Evolutionary conservation across 23 tunicate species (phyloP).

Genomic region (Ciona savignyi): DNA sequence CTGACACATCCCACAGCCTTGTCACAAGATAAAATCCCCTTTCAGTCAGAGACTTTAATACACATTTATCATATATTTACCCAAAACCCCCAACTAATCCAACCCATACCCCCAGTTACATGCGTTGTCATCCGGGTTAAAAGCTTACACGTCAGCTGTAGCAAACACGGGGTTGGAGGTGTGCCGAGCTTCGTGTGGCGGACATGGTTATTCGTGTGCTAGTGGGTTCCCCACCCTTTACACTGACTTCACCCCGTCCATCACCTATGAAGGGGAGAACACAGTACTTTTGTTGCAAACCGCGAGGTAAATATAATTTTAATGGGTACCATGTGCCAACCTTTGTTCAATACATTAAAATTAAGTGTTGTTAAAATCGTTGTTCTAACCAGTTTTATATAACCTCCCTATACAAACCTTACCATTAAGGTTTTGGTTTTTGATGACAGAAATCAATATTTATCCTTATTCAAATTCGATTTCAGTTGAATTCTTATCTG

Average conservation of each 20-base stretch:
- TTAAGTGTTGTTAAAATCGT: too few relatives aligned
- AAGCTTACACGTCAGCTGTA: slow-evolving; percentile 55
- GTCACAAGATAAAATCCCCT: too few relatives aligned
- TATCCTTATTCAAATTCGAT: neutral
- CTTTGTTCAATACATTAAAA: too few relatives aligned
- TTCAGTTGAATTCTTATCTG: too few relatives aligned
- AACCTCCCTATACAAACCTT: too few relatives aligned
- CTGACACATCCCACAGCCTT: too few relatives aligned
- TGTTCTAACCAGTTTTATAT: too few relatives aligned
- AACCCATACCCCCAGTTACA: slow-evolving; percentile 50
- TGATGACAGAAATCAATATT: neutral
- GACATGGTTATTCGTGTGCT: slow-evolving; percentile 67
- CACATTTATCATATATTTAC: too few relatives aligned
- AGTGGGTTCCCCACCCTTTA: slow-evolving; percentile 75
- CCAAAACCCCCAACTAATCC: too few relatives aligned
- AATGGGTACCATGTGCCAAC: too few relatives aligned
- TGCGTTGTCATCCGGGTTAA: slow-evolving; percentile 51
- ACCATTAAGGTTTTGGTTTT: neutral
- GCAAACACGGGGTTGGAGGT: slow-evolving; percentile 42
- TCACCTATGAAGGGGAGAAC: slow-evolving; percentile 80
- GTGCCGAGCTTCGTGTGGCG: slow-evolving; percentile 75
- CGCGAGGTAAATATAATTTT: slow-evolving; percentile 41
- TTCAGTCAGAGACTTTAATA: too few relatives aligned
- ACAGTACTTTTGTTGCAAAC: slow-evolving; percentile 62
- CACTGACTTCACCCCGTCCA: slow-evolving; percentile 27